Base-by-base conservation (phyloP, 2,888 invertebrate species). In the Merodon equestris region DNA sequence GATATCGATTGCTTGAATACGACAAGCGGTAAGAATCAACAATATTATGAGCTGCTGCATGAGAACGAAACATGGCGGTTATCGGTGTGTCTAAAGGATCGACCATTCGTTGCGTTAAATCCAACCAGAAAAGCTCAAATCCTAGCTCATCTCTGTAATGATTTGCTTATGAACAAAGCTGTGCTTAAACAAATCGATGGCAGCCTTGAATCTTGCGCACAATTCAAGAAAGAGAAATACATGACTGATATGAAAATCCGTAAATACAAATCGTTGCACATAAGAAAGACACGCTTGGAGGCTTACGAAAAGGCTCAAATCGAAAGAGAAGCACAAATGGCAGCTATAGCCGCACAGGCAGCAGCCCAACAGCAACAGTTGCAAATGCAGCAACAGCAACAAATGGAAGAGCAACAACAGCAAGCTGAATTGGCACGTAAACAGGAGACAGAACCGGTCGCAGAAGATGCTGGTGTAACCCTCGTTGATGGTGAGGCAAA, bases 81-180 rank as follows among this genome's bases (percentile, higher is more conserved):
- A 85, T 94, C 95, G 4, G 94, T 94, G 83, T 92, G 94, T 83
- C 91, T 98, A 12, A 93, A 94, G 70, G 94, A 94, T 87, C 94
- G 94, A 82, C 96, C 97, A 0, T 97, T 96, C 90, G 92, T 96
- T 68, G 93, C 97, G 0, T 90, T 98, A 1, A 94, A 93, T 86
- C 93, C 97, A 1, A 94, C 95, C 0, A 93, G 94, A 83, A 98
- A 98, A 87, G 94, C 97, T 0, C 93, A 94, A 82, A 95, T 98
- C 85, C 89, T 98, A 53, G 95, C 96, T 1, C 97, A 95, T 90
- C 91, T 98, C 19, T 98, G 98, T 90, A 96, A 98, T 89, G 98
- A 99, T 88, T 91, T 99, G 83, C 91, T 98, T 48, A 96, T 97
- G 89, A 97, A 97, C 88, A 97, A 97, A 89, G 93, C 95, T 9